Conservation (phyloP, 2,113 vertebrate species). For the Oryctolagus cuniculus region DNA sequence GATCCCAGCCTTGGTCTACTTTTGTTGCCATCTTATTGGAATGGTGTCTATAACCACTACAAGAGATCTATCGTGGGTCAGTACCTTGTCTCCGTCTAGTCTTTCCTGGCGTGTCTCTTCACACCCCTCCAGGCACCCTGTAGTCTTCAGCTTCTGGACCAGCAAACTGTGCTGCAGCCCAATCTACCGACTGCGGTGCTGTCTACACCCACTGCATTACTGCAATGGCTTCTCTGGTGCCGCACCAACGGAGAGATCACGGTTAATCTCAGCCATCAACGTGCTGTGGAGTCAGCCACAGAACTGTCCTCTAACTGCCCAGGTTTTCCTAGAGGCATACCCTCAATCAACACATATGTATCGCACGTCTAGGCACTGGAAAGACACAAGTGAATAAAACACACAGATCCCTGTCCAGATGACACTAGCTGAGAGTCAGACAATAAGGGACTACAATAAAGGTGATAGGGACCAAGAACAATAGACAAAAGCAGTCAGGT, state of each 20-base stretch:
- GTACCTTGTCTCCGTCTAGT: not conserved
- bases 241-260: not conserved
- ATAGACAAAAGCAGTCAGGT: not conserved
- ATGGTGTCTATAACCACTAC: not conserved
- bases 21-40: not conserved
- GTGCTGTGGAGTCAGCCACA: no score
- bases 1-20: not conserved
- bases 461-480: accelerated
- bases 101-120: no score
- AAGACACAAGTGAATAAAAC: not conserved
- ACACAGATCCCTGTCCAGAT: not conserved
- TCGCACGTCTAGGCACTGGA: accelerated
- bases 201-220: accelerated
- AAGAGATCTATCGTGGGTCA: no score
- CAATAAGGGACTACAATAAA: accelerated
- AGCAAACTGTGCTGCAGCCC: not conserved
- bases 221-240: not conserved
- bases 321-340: not conserved
- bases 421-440: no score
- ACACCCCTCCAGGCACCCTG: not conserved
- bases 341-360: not conserved
- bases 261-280: no score
- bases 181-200: not conserved
- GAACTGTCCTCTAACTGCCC: not conserved
- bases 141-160: no score